Conservation (phyloP, 2,888 invertebrate genomes). For the Ceratothoa steindachneri region DNA sequence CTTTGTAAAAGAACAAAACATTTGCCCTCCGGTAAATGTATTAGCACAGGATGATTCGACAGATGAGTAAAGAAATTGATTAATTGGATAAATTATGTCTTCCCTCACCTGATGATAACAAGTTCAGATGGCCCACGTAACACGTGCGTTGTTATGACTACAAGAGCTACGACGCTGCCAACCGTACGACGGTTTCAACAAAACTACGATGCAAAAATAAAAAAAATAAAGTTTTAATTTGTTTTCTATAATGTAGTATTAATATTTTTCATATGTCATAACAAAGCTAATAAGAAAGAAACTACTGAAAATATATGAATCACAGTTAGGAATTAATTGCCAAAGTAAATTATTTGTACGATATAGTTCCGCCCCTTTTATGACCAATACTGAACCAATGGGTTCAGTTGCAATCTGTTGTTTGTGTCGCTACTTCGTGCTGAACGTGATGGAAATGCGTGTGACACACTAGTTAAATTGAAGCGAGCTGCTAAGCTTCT, state of each 20-base stretch:
- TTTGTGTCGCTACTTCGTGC: neutral
- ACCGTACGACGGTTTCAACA: neutral
- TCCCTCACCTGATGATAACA: neutral
- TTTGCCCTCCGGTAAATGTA: no score
- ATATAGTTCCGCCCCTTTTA: neutral
- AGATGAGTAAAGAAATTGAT: neutral
- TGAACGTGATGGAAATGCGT: neutral
- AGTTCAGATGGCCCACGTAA: neutral
- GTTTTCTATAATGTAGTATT: no score
- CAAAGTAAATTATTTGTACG: no score
- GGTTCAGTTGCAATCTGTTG: neutral
- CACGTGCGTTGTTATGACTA: constrained; percentile 12
- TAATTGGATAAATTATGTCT: neutral
- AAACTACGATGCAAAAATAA: no score
- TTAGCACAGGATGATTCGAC: no score
- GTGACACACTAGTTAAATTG: neutral
- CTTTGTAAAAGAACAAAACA: no score
- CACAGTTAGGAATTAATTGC: no score
- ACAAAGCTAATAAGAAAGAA: no score
- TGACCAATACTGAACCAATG: neutral
- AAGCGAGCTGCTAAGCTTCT: no score
- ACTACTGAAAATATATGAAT: no score
- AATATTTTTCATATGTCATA: no score
- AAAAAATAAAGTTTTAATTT: no score
- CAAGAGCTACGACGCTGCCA: neutral